Base-by-base conservation (phyloP, 2,888 invertebrate genomes). In the Cataglyphis albicans region DNA sequence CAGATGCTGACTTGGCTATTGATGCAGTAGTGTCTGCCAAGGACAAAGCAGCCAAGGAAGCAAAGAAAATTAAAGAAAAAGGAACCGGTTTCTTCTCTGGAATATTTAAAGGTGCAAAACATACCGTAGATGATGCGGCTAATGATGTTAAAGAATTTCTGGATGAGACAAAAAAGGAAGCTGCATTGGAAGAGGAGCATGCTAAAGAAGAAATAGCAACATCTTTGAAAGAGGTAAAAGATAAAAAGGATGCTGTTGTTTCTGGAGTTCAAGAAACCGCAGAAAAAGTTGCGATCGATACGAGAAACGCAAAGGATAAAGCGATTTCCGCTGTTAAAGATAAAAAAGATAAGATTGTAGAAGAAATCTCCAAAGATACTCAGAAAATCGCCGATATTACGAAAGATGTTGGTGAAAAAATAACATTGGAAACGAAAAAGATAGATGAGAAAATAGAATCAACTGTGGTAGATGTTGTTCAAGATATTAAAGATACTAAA, bases 1-100 rank as follows among this genome's bases (percentile, higher is more conserved):
- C 86, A 1, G 82, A 92, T 5, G 44, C 67, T 0, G 83, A 87
- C 6, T 87, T 86, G 5, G 52, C 81, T 6, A 55, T 72, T 73
- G 96, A 95, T 91, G 95, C 95, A 90, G 95, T 95, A 88, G 95
- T 95, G 15, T 92, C 95, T 41, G 72, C 48, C 55, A 90, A 61
- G 74, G 93, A 82, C n/a, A 91, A 91, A 81, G 73, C 86, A 9
- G 75, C 87, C 1, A 90, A 91, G 35, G 84, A 88, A 25, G 88
- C 86, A 0, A 92, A 92, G 61, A 91, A 92, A 55, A 86, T 85
- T 0, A 92, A 92, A 59, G 91, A 92, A 0, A 93, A 93, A 74
- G 63, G 84, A 3, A 84, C 89, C 0, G 90, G 91, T 0, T 92
- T 93, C 55, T 84, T 93, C 3, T 92, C 93, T 0, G 92, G 92